These are phyloP conservation scores for Gallirallus australis DNA, from an alignment of 2,797 vertebrate genomes.

Conservation along the genomic window DNA sequence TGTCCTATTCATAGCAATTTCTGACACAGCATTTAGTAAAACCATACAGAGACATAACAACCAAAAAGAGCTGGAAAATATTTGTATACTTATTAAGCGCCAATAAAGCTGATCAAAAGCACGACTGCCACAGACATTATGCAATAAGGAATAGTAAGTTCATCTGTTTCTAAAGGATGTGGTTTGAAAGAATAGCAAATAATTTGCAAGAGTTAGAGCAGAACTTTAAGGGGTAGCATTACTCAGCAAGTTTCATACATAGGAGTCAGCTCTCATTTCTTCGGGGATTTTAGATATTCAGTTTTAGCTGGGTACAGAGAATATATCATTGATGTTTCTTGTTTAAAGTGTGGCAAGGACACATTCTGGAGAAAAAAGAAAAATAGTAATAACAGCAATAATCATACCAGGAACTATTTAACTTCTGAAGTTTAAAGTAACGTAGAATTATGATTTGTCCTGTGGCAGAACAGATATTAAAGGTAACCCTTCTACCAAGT, in stretches of 20 bases:
- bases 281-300: neutral
- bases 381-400: neutral
- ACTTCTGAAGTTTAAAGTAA: neutral
- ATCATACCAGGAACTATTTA: neutral
- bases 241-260: slow-evolving; percentile 47
- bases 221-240: neutral
- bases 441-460: neutral
- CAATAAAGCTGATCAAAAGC: neutral
- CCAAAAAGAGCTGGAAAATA: slow-evolving; percentile 32
- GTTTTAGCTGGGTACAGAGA: neutral
- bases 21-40: slow-evolving; percentile 29
- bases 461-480: neutral
- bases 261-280: neutral
- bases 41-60: slow-evolving; percentile 54
- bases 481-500: neutral
- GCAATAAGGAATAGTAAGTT: neutral
- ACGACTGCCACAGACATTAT: slow-evolving; percentile 23
- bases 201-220: neutral
- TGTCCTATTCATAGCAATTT: slow-evolving; percentile 1
- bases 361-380: neutral
- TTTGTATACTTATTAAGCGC: neutral
- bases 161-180: slow-evolving; percentile 46
- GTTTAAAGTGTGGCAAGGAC: neutral
- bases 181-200: slow-evolving; percentile 2
- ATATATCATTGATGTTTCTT: neutral